Evolutionary conservation across 2,888 invertebrate species (phyloP).

Genomic region (Noctua fimbriata): DNA sequence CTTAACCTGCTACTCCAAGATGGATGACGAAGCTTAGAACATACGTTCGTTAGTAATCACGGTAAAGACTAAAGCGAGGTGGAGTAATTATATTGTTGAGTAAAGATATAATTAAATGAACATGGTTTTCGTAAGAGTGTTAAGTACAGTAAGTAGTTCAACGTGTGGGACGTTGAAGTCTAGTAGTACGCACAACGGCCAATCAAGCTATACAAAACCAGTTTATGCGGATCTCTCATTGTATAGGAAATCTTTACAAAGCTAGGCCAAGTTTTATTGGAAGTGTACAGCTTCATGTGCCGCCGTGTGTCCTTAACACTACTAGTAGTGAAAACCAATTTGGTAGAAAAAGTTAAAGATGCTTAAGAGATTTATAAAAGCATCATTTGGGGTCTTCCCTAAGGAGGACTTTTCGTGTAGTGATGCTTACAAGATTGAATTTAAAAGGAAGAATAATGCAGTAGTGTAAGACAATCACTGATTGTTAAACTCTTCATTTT

Average conservation of each 20-base stretch:
- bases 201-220: too few relatives aligned
- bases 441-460: background rate
- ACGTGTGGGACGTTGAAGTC: too few relatives aligned
- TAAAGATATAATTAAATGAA: background rate
- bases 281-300: too few relatives aligned
- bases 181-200: too few relatives aligned
- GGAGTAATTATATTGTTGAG: conserved; percentile 28
- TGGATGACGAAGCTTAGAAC: conserved; percentile 28
- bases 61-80: background rate
- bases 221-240: too few relatives aligned
- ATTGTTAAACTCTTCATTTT: background rate
- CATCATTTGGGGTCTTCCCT: background rate
- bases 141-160: too few relatives aligned
- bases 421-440: background rate
- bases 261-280: too few relatives aligned
- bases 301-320: background rate
- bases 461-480: background rate
- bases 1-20: conserved; percentile 59
- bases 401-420: background rate
- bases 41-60: conserved; percentile 21
- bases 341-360: background rate
- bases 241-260: too few relatives aligned
- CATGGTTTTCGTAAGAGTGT: too few relatives aligned
- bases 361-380: background rate
- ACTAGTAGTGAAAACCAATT: background rate